phyloP scores from a whole-genome alignment of 2,797 vertebrate species.

The Gorsachius magnificus region DNA sequence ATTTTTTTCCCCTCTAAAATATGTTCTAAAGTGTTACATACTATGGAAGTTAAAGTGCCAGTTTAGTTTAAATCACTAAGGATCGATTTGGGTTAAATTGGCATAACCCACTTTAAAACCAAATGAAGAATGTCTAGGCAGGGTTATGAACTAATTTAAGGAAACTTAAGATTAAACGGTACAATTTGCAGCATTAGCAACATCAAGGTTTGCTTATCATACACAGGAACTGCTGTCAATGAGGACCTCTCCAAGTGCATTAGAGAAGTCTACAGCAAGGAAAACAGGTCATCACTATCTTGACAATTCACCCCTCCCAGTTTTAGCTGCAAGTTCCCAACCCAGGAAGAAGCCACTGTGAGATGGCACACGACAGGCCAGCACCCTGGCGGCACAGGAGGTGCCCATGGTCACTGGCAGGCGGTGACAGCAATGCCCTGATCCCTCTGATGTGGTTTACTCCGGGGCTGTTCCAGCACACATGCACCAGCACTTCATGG shows the following conservation, averaged over 20 bases:
- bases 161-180: not conserved
- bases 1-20: no score
- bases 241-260: not conserved
- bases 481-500: rapidly evolving
- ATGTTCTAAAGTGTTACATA: not conserved
- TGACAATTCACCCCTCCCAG: not conserved
- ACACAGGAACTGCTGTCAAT: not conserved
- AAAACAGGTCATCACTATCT: not conserved
- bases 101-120: not conserved
- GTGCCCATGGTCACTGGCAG: not conserved
- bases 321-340: not conserved
- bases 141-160: not conserved
- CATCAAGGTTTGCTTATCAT: not conserved
- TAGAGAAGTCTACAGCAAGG: not conserved
- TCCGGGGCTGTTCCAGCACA: not conserved
- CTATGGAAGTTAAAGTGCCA: not conserved
- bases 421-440: no score
- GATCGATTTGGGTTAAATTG: not conserved
- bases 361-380: not conserved
- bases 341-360: no score
- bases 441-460: not conserved
- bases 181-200: not conserved
- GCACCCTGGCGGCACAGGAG: not conserved
- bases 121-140: not conserved
- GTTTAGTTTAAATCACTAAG: not conserved